These are phyloP conservation scores for Thera britannica DNA, from an alignment of 2,888 invertebrate genomes.

Conservation along the genomic window DNA sequence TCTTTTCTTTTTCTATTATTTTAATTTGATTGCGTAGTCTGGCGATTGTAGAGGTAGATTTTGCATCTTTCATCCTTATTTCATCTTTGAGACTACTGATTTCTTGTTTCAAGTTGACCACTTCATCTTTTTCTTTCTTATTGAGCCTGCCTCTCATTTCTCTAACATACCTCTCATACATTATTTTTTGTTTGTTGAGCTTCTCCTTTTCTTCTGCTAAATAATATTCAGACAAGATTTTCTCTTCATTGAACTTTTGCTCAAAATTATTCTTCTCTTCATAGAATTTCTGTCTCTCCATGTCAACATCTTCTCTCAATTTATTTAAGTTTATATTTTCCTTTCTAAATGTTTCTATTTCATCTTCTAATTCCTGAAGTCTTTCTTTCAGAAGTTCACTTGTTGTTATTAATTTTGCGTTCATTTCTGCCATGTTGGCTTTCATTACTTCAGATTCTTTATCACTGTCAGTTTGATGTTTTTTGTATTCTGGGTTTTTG, in stretches of 20 bases:
- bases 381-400: constrained; percentile 86
- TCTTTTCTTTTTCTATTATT: constrained; percentile 88
- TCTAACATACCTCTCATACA: constrained; percentile 87
- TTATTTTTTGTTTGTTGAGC: constrained; percentile 86
- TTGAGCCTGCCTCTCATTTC: constrained; percentile 87
- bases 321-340: constrained; percentile 78
- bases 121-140: constrained; percentile 89
- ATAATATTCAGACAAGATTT: constrained; percentile 86
- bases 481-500: constrained; percentile 51
- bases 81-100: constrained; percentile 87
- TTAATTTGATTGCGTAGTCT: constrained; percentile 90
- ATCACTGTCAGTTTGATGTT: constrained; percentile 60
- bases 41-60: constrained; percentile 89
- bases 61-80: constrained; percentile 89
- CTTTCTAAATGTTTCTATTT: constrained; percentile 82
- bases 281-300: constrained; percentile 85
- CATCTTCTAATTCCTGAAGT: constrained; percentile 87
- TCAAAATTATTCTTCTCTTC: constrained; percentile 85
- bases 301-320: constrained; percentile 86
- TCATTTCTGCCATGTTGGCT: constrained; percentile 74
- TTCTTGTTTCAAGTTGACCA: constrained; percentile 86
- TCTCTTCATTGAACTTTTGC: constrained; percentile 87
- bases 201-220: constrained; percentile 89
- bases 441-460: constrained; percentile 63
- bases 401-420: constrained; percentile 80